A percentile compares a stretch with the other conserved stretches of the same genome.
These are phyloP conservation scores for Pachymerium ferrugineum DNA, from an alignment of 2,888 invertebrate genomes.

Conservation along the genomic window DNA sequence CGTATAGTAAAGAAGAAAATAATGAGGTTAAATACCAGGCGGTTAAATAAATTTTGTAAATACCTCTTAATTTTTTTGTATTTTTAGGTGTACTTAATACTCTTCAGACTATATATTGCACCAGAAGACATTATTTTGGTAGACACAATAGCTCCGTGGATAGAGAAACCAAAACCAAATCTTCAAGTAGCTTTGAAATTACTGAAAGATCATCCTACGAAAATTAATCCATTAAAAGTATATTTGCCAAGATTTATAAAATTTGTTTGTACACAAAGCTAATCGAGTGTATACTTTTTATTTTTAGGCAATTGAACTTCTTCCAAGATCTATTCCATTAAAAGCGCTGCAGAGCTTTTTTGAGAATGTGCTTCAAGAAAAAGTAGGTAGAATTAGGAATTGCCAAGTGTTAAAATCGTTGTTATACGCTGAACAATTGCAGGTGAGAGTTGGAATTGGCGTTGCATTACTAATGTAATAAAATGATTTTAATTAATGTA, in stretches of 20 bases:
- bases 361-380: slow-evolving; percentile 71
- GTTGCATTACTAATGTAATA: background rate
- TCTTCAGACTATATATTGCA: slow-evolving; percentile 57
- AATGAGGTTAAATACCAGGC: slow-evolving; percentile 35
- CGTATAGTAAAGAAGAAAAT: slow-evolving; percentile 49
- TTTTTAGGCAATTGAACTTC: slow-evolving; percentile 62
- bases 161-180: slow-evolving; percentile 58
- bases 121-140: slow-evolving; percentile 52
- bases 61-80: background rate
- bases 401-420: slow-evolving; percentile 76
- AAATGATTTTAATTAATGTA: slow-evolving; percentile 42
- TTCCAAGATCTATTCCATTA: slow-evolving; percentile 76
- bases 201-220: slow-evolving; percentile 73
- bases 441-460: slow-evolving; percentile 52
- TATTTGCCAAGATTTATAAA: background rate
- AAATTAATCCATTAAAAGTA: slow-evolving; percentile 76
- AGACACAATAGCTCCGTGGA: slow-evolving; percentile 48
- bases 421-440: slow-evolving; percentile 75
- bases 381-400: slow-evolving; percentile 66
- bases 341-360: slow-evolving; percentile 57
- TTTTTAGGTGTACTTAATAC: slow-evolving; percentile 57
- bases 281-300: no score
- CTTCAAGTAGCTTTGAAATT: slow-evolving; percentile 71
- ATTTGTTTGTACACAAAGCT: no score
- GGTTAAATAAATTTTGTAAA: background rate